Base-by-base conservation (phyloP, 2,888 invertebrate genomes). In the Cetonia aurata region DNA sequence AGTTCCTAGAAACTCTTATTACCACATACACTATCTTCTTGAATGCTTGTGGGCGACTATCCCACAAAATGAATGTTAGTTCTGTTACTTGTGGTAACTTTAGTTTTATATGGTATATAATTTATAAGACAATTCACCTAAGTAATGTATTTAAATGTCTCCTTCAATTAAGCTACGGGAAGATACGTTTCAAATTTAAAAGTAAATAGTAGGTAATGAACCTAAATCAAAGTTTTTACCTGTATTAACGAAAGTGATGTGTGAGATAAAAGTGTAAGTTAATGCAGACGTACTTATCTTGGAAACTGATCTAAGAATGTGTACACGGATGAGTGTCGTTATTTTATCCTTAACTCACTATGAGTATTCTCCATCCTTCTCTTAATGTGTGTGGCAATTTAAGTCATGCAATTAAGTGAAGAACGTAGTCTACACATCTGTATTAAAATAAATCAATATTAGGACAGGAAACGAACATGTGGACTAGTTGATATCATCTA, bases 201-300 rank as follows among this genome's bases (percentile, higher is more conserved):
- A 1, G 19, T 12, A 42, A 19, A 59, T 19, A 59, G 12, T 19
- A 12, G 25, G 25, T 42, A 44, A 59, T 42, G 6, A 59, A 59
- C 17, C n/a, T 44, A 19, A 59, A 42, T 44, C 44, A 59, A 44
- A 50, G 50, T 53, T 53, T 17, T 15, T 59, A 44, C 25, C 42
- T 59, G 17, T 12, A 19, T 19, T 12, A 59, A 42, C n/a, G 25
- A 50, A 59, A 17, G 19, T 19, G 59, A 15, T 12, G 12, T 44
- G 59, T 59, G 59, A 59, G 59, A 59, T 59, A 59, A 44, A 44
- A 44, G 42, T 42, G 42, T 59, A 25, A 42, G 42, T n/a, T 44
- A 44, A 59, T n/a, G 59, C n/a, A 33, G 42, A 42, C 6, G 8
- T 44, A 25, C 44, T 1, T 59, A 59, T 59, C 59, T 12, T 1